A percentile compares a stretch with the other conserved stretches of the same genome.
Evolutionary conservation across 1,140 invertebrate species (phyloP).

Genomic region (Triops longicaudatus): DNA sequence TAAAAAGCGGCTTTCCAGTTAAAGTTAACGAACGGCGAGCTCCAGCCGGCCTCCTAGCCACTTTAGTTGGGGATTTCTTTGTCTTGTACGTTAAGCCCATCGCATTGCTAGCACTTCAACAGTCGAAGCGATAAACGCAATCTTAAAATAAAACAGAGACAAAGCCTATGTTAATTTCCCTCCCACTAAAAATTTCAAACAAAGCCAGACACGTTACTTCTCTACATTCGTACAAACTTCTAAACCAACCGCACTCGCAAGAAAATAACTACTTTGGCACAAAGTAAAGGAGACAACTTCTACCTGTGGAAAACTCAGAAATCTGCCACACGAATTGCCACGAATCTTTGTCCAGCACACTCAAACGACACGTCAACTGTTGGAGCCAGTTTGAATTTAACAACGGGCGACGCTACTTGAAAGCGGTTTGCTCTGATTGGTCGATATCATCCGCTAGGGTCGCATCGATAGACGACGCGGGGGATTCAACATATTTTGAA

Average conservation of each 20-base stretch:
- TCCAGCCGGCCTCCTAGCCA: constrained; percentile 3
- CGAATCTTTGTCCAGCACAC: background rate
- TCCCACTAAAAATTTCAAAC: too few relatives aligned
- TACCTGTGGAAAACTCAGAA: background rate
- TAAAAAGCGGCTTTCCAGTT: background rate
- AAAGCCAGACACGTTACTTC: too few relatives aligned
- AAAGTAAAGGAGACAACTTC: background rate
- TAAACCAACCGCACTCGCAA: background rate
- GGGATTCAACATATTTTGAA: background rate
- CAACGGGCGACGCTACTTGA: background rate
- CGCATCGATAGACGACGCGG: background rate
- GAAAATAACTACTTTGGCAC: background rate
- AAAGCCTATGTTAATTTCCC: background rate
- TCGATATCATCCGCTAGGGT: background rate
- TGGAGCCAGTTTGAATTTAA: background rate
- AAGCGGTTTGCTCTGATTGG: background rate
- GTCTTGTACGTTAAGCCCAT: background rate
- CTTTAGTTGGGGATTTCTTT: constrained; percentile 2
- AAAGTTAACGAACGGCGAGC: background rate
- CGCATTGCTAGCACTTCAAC: background rate
- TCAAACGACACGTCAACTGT: background rate
- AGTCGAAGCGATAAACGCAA: constrained; percentile 8
- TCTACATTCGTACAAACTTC: background rate
- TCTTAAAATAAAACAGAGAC: background rate
- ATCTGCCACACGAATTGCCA: background rate